phyloP scores from a whole-genome alignment of 2,888 invertebrate genomes.

The Cotesia congregata region DNA sequence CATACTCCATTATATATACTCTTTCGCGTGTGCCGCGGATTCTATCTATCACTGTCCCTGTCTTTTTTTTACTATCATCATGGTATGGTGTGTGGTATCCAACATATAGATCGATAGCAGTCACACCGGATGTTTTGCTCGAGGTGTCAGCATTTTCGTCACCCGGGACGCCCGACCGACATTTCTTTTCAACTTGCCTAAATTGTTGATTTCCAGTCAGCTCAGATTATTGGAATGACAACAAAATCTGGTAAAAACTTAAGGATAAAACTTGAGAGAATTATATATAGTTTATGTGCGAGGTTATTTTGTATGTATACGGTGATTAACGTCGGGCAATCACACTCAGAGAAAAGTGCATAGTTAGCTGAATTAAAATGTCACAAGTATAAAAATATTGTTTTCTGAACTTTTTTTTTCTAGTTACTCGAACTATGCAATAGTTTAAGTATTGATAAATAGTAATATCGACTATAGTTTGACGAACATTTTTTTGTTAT shows the following conservation, averaged over 20 bases:
- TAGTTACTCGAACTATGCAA: too few species aligned
- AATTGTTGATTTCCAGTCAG: background rate
- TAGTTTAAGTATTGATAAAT: too few species aligned
- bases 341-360: background rate
- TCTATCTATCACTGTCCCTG: conserved; percentile 20
- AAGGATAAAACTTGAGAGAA: background rate
- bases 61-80: background rate
- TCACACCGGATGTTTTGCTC: conserved; percentile 36
- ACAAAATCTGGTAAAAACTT: background rate
- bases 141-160: conserved; percentile 17
- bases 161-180: background rate
- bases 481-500: too few species aligned
- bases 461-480: too few species aligned
- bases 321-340: background rate
- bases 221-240: background rate
- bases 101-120: conserved; percentile 51
- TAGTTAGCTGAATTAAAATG: background rate
- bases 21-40: conserved; percentile 30
- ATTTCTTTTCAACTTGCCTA: background rate
- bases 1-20: conserved; percentile 46
- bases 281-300: background rate
- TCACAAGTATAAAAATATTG: too few species aligned
- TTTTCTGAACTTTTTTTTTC: too few species aligned
- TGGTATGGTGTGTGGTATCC: conserved; percentile 35
- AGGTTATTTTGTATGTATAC: background rate